phyloP scores from a whole-genome alignment of 1,140 invertebrate species.

The Trichonephila inaurata region DNA sequence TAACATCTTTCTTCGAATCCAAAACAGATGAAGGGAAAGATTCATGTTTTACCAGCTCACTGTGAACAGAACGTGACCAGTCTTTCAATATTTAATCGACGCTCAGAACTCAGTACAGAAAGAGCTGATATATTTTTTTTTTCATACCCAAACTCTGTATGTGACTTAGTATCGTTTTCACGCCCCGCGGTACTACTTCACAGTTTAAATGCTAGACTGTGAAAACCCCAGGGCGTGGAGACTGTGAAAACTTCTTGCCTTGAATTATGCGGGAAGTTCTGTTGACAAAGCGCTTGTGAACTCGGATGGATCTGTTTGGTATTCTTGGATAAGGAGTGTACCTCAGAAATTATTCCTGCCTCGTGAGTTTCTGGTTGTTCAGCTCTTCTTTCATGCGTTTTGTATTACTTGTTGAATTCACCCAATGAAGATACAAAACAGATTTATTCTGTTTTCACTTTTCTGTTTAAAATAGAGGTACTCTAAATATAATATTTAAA shows the following conservation, averaged over 20 bases:
- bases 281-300: slow-evolving; percentile 66
- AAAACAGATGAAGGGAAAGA: slow-evolving; percentile 19
- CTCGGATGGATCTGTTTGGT: slow-evolving; percentile 31
- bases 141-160: background rate
- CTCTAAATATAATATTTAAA: no score
- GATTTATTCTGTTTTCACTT: background rate
- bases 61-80: slow-evolving; percentile 49
- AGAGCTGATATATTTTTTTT: background rate
- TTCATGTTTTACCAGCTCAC: slow-evolving; percentile 33
- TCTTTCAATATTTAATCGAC: slow-evolving; percentile 41
- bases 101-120: background rate
- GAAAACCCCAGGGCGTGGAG: background rate
- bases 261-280: slow-evolving; percentile 34
- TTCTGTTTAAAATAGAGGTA: background rate
- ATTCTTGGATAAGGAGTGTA: slow-evolving; percentile 12
- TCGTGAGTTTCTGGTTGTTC: slow-evolving; percentile 37
- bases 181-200: slow-evolving; percentile 32
- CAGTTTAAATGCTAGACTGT: slow-evolving; percentile 23
- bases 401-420: slow-evolving; percentile 9
- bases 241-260: slow-evolving; percentile 28
- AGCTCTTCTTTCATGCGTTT: background rate
- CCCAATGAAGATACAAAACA: background rate
- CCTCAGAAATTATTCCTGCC: background rate
- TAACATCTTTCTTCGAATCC: slow-evolving; percentile 8
- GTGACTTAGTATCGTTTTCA: slow-evolving; percentile 41